These are phyloP conservation scores for Rhegmatorhina hoffmannsi DNA, from an alignment of 2,113 vertebrate species.

Conservation along the genomic window DNA sequence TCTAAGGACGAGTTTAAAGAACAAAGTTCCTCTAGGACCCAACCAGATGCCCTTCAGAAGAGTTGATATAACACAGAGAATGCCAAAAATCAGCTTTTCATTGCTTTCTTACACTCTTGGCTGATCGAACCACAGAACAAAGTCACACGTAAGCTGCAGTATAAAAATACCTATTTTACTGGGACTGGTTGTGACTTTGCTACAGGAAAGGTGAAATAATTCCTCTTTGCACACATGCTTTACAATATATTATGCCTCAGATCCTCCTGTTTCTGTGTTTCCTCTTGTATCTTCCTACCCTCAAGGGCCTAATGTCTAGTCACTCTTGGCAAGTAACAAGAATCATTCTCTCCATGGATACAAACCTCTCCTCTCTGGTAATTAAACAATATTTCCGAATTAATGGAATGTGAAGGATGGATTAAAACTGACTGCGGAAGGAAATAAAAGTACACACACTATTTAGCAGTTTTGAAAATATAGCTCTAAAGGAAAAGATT, in stretches of 20 bases:
- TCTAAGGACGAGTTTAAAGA: background rate
- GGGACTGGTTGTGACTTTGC: background rate
- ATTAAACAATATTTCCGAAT: background rate
- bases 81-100: background rate
- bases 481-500: background rate
- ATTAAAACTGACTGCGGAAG: background rate
- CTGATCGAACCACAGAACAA: background rate
- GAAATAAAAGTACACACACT: background rate
- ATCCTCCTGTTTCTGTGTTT: background rate
- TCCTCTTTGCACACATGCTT: background rate
- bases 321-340: background rate
- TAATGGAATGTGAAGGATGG: background rate
- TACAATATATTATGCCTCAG: background rate
- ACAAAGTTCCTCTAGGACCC: background rate
- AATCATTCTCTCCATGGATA: constrained; percentile 2
- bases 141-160: background rate
- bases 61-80: background rate
- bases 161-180: background rate
- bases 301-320: background rate
- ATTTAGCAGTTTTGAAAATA: background rate
- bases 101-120: background rate
- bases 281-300: background rate
- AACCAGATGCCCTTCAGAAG: background rate
- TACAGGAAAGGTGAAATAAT: background rate
- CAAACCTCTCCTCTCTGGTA: background rate